Conservation (phyloP, 2,797 vertebrate species). For the Nyctibius grandis region DNA sequence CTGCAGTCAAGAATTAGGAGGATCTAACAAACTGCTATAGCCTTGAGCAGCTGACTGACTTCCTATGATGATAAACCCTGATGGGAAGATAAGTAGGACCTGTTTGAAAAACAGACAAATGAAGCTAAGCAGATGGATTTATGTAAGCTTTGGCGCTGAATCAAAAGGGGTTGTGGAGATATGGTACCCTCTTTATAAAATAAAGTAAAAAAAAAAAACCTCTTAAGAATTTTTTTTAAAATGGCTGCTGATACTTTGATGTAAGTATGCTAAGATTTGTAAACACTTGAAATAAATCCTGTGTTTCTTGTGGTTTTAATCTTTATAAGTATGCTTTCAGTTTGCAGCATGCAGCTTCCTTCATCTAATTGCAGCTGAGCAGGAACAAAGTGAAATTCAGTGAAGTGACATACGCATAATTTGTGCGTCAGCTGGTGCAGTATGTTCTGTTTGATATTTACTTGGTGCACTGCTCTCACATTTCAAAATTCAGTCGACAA, state of each 20-base stretch:
- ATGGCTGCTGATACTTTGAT: neutral
- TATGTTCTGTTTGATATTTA: conserved; percentile 24
- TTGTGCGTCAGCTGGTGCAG: conserved; percentile 8
- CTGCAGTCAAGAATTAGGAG: neutral
- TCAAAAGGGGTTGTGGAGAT: neutral
- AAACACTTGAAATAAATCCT: neutral
- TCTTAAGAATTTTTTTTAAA: neutral
- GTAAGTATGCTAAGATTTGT: neutral
- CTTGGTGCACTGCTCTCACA: neutral
- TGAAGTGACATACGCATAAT: neutral
- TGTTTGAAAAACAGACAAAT: neutral
- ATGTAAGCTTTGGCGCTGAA: neutral
- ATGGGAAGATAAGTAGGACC: neutral
- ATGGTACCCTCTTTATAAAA: neutral
- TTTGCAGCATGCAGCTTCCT: neutral
- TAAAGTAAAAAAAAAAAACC: neutral
- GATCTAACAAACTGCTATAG: neutral
- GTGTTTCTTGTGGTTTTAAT: neutral
- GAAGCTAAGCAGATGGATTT: neutral
- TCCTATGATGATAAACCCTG: neutral
- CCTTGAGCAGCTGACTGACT: neutral
- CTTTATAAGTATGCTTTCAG: neutral
- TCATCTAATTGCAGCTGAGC: conserved; percentile 28
- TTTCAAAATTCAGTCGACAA: conserved; percentile 25
- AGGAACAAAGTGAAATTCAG: neutral